These are phyloP conservation scores for Phymastichus coffea DNA, from an alignment of 1,140 invertebrate species.

Conservation along the genomic window DNA sequence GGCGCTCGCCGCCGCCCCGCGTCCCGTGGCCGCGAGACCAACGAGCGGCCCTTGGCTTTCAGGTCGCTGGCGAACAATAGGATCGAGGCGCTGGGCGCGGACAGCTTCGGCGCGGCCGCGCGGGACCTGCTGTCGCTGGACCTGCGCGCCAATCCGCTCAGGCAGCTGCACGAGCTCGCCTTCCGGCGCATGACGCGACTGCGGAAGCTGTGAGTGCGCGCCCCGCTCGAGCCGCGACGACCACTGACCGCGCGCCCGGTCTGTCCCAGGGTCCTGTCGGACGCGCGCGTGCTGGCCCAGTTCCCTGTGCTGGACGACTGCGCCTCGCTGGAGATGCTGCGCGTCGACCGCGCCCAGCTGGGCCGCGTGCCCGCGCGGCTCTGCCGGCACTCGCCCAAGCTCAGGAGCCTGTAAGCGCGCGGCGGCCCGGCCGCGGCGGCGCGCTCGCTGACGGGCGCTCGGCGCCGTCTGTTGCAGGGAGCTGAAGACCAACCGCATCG, in stretches of 20 bases:
- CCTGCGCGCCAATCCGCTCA: conserved; percentile 71
- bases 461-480: too few species aligned
- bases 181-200: conserved; percentile 67
- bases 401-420: conserved; percentile 89
- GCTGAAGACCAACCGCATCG: conserved; percentile 78
- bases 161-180: conserved; percentile 63
- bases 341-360: conserved; percentile 79
- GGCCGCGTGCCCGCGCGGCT: conserved; percentile 69
- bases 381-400: conserved; percentile 74
- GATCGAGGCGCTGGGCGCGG: conserved; percentile 64
- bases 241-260: too few species aligned
- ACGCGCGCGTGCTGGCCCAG: conserved; percentile 72
- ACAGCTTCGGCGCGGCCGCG: conserved; percentile 61
- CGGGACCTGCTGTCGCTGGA: conserved; percentile 65
- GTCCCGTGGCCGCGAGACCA: too few species aligned
- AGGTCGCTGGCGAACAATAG: conserved; percentile 72
- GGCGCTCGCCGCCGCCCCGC: too few species aligned
- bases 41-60: too few species aligned
- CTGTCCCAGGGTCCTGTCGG: conserved; percentile 85
- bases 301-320: conserved; percentile 84
- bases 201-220: conserved; percentile 75
- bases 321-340: conserved; percentile 72
- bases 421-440: too few species aligned
- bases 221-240: too few species aligned
- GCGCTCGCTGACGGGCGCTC: too few species aligned